phyloP scores from a whole-genome alignment of 1,140 invertebrate genomes.

The Nymphalis io region DNA sequence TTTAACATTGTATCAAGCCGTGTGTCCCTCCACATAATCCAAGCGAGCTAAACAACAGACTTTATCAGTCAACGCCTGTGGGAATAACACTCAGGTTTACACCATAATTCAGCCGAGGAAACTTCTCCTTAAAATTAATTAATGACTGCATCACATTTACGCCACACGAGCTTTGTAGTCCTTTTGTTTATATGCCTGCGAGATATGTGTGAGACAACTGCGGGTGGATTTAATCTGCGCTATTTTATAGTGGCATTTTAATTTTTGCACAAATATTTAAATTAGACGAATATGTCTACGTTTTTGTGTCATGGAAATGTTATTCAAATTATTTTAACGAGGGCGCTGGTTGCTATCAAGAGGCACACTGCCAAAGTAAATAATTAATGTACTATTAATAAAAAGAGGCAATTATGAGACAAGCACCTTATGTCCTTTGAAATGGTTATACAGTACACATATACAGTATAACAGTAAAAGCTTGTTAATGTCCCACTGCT shows the following conservation, averaged over 20 bases:
- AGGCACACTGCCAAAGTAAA: too few species aligned
- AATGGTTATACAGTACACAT: too few species aligned
- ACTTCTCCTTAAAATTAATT: constrained; percentile 38
- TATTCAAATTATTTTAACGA: too few species aligned
- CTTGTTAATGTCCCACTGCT: too few species aligned
- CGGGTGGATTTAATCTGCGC: neutral
- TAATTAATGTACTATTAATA: too few species aligned
- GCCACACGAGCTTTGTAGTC: constrained; percentile 29
- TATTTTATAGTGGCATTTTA: constrained; percentile 8
- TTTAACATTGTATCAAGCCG: neutral
- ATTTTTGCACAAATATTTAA: neutral
- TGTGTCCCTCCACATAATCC: constrained; percentile 25
- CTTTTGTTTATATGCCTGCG: constrained; percentile 26
- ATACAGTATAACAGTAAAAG: too few species aligned
- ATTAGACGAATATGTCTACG: neutral
- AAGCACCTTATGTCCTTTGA: too few species aligned
- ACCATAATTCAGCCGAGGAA: constrained; percentile 36
- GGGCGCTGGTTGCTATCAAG: too few species aligned
- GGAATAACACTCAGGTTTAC: constrained; percentile 38
- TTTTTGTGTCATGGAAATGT: neutral
- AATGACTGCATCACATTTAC: constrained; percentile 36
- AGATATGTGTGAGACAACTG: neutral
- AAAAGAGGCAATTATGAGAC: too few species aligned
- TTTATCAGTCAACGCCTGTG: constrained; percentile 38
- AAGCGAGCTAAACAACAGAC: constrained; percentile 33